A percentile compares a stretch with the other conserved stretches of the same genome.
These are phyloP conservation scores for Oncorhynchus masou DNA, from an alignment of 2,113 vertebrate species.

Conservation along the genomic window DNA sequence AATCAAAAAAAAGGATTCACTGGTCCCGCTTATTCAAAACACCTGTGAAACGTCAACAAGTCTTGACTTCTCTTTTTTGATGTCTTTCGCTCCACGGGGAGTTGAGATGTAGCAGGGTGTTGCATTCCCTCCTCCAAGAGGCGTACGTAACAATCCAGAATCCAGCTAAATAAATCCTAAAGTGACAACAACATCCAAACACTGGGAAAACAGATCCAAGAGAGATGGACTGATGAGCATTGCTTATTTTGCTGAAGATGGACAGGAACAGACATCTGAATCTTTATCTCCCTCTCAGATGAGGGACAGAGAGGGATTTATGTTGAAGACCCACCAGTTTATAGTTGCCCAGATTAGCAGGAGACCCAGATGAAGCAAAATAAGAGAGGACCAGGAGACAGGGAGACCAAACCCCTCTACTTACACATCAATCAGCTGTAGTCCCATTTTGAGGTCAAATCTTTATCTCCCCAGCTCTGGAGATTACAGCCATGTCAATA, in stretches of 20 bases:
- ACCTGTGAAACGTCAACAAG: slow-evolving; percentile 49
- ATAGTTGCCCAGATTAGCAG: slow-evolving; percentile 68
- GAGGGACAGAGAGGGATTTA: slow-evolving; percentile 71
- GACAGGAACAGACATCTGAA: slow-evolving; percentile 50
- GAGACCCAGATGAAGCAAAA: slow-evolving; percentile 47
- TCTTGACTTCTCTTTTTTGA: slow-evolving; percentile 46
- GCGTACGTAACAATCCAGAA: slow-evolving; percentile 44
- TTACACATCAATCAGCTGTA: background rate
- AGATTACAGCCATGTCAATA: slow-evolving; percentile 35
- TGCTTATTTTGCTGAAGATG: slow-evolving; percentile 56
- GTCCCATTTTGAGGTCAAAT: background rate
- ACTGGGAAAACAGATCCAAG: slow-evolving; percentile 42
- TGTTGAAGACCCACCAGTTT: slow-evolving; percentile 60
- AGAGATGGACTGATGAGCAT: slow-evolving; percentile 42
- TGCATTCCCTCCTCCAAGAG: too few species aligned
- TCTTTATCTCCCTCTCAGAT: slow-evolving; percentile 60
- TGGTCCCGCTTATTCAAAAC: slow-evolving; percentile 28
- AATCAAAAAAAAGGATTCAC: background rate
- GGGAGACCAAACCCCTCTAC: background rate
- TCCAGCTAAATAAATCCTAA: slow-evolving; percentile 53
- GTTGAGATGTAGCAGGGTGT: too few species aligned
- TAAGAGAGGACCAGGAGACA: slow-evolving; percentile 8
- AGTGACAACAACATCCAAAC: slow-evolving; percentile 31
- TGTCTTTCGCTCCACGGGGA: slow-evolving; percentile 9
- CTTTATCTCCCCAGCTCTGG: slow-evolving; percentile 1